Evolutionary conservation across 2,113 vertebrate genomes (phyloP).

Genomic region (Cyanoderma ruficeps): DNA sequence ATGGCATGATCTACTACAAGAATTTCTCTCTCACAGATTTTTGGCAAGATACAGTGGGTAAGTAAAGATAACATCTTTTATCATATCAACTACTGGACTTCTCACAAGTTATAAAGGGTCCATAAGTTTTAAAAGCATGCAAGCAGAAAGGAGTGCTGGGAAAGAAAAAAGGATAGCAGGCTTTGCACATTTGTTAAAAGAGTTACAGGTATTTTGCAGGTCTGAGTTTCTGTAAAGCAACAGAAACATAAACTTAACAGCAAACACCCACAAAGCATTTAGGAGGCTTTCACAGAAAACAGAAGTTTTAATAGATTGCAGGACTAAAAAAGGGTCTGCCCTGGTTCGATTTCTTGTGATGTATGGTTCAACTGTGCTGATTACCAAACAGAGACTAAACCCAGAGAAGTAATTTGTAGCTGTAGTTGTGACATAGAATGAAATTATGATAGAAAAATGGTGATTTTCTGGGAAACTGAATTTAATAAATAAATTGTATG

Average conservation of each 20-base stretch:
- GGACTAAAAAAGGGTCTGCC: not conserved
- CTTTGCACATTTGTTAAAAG: not conserved
- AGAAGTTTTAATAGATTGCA: not conserved
- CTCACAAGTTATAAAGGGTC: not conserved
- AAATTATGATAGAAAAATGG: not conserved
- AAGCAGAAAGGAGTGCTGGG: not conserved
- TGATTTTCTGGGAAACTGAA: not conserved
- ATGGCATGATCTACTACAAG: not conserved
- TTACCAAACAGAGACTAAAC: not conserved
- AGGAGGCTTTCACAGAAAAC: not conserved
- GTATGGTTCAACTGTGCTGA: not conserved
- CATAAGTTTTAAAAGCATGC: not conserved
- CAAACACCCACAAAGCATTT: not conserved
- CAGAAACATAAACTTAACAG: not conserved
- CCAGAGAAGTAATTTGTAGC: not conserved
- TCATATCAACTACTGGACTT: not conserved
- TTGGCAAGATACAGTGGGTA: not conserved
- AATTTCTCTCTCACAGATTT: not conserved
- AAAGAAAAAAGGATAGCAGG: too few relatives aligned
- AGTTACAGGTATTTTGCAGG: not conserved
- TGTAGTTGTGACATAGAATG: not conserved
- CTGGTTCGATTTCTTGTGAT: not conserved
- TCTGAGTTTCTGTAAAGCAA: not conserved
- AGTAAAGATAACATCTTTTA: not conserved
- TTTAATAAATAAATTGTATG: not conserved